These are phyloP conservation scores for Drosophila bifasciata DNA, from an alignment of 1,140 invertebrate genomes.

Conservation along the genomic window DNA sequence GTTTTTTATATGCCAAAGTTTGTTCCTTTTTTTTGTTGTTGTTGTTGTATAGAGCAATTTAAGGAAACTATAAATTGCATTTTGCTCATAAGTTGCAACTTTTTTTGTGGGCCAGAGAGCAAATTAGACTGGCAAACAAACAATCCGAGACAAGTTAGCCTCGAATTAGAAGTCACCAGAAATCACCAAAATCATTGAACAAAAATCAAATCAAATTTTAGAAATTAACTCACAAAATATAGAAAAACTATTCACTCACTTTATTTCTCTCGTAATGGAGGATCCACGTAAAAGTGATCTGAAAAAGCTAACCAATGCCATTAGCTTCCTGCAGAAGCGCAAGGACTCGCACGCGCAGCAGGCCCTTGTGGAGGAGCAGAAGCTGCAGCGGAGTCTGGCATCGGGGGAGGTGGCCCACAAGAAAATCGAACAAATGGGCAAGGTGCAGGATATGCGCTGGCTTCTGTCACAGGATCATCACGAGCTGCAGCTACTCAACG, in stretches of 20 bases:
- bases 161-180: background rate
- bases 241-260: background rate
- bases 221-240: background rate
- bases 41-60: conserved; percentile 4
- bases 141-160: background rate
- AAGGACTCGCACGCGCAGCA: conserved; percentile 18
- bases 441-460: conserved; percentile 9
- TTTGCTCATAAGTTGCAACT: conserved; percentile 13
- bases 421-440: conserved; percentile 22
- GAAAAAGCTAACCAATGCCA: conserved; percentile 22
- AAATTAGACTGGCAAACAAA: conserved; percentile 3
- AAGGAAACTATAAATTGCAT: conserved; percentile 25
- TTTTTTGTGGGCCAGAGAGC: background rate
- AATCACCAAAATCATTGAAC: background rate
- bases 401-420: background rate
- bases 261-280: conserved; percentile 18
- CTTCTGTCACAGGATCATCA: background rate
- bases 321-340: conserved; percentile 13
- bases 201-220: background rate
- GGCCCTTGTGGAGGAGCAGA: conserved; percentile 15
- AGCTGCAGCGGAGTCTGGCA: background rate
- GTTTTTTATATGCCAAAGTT: conserved; percentile 21
- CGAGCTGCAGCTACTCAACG: background rate
- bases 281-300: conserved; percentile 15
- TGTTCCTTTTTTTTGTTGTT: no score